These are phyloP conservation scores for Rhyzopertha dominica DNA, from an alignment of 1,140 invertebrate species.

Conservation along the genomic window DNA sequence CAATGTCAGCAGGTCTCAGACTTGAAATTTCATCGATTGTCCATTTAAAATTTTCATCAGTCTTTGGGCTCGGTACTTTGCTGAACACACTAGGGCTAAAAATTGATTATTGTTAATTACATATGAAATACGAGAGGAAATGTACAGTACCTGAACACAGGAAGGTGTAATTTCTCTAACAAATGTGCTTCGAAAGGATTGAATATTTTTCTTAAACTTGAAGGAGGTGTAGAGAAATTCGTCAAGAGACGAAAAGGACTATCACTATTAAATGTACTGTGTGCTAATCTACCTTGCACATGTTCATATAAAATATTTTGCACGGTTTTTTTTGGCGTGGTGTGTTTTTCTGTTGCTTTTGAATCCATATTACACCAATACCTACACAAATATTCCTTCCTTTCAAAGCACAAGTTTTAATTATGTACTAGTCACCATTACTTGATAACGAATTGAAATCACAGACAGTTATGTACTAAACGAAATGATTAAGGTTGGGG, in stretches of 20 bases:
- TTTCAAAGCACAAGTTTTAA: no score
- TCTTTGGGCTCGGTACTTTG: constrained; percentile 33
- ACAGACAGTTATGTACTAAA: no score
- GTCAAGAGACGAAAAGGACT: constrained; percentile 32
- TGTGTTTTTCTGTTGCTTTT: no score
- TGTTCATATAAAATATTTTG: no score
- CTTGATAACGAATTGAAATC: no score
- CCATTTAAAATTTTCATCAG: constrained; percentile 40
- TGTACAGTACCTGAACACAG: constrained; percentile 37
- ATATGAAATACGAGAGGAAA: constrained; percentile 1
- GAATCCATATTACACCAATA: no score
- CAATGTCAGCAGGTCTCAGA: constrained; percentile 42
- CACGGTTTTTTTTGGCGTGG: no score
- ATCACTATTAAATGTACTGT: constrained; percentile 17
- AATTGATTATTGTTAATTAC: constrained; percentile 12
- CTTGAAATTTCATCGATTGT: constrained; percentile 41
- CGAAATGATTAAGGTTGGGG: no score
- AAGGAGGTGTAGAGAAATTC: constrained; percentile 34
- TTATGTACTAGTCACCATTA: no score
- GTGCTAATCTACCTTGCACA: constrained; percentile 10
- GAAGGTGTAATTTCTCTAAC: constrained; percentile 35
- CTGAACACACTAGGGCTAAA: constrained; percentile 39
- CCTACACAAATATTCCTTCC: no score
- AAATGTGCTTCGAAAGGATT: constrained; percentile 41
- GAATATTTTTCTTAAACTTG: constrained; percentile 31